These are phyloP conservation scores for roundworm (Caenorhabditis elegans) DNA, from an alignment of 1,140 invertebrate genomes.

Conservation along the genomic window DNA sequence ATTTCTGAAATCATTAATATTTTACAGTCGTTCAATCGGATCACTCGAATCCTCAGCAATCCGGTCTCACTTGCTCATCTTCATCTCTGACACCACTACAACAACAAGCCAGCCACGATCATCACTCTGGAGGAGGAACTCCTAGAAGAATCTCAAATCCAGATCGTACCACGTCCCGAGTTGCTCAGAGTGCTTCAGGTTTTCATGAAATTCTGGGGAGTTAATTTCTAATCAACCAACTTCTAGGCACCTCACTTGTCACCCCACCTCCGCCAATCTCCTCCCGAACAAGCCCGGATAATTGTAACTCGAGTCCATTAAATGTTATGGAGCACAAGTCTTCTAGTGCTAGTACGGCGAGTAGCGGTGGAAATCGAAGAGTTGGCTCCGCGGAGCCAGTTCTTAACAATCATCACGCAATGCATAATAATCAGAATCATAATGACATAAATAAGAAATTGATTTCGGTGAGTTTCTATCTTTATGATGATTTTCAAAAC, in stretches of 20 bases:
- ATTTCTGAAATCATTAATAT: neutral
- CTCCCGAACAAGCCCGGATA: slow-evolving; percentile 47
- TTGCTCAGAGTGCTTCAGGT: slow-evolving; percentile 15
- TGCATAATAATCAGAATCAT: slow-evolving; percentile 24
- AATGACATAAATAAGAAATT: too few species aligned
- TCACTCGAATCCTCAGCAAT: slow-evolving; percentile 59
- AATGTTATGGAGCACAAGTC: slow-evolving; percentile 3
- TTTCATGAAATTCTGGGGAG: neutral
- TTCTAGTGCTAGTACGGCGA: slow-evolving; percentile 30
- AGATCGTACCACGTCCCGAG: neutral
- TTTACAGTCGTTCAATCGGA: slow-evolving; percentile 64
- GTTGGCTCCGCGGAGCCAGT: neutral
- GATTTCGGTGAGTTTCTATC: too few species aligned
- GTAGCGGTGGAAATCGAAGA: neutral
- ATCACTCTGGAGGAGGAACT: neutral
- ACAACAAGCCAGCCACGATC: neutral
- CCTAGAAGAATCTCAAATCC: neutral
- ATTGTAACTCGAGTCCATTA: slow-evolving; percentile 20
- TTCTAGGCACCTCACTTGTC: slow-evolving; percentile 32
- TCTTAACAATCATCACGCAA: neutral
- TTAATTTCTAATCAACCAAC: neutral
- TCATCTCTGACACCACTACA: slow-evolving; percentile 29
- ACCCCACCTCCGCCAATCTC: slow-evolving; percentile 59
- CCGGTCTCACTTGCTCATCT: neutral
- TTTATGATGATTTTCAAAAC: too few species aligned